Conservation (phyloP, 2,888 invertebrate genomes). For the Zeuzera pyrina region DNA sequence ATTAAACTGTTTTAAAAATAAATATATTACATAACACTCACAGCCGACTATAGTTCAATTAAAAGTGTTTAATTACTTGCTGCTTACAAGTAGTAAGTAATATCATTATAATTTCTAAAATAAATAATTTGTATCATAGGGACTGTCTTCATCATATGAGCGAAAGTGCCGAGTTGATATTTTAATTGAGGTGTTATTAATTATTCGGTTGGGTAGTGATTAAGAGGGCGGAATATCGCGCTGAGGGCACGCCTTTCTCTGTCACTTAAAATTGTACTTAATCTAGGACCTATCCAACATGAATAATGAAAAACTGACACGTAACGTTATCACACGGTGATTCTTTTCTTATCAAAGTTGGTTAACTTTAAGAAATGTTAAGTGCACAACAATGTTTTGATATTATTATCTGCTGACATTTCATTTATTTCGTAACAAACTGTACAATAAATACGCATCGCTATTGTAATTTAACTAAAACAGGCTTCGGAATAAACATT, state of each 20-base stretch:
- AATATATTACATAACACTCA: too few relatives aligned
- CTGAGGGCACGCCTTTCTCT: conserved; percentile 45
- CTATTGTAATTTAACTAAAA: too few relatives aligned
- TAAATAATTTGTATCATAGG: too few relatives aligned
- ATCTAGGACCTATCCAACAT: conserved; percentile 20
- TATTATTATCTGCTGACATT: too few relatives aligned
- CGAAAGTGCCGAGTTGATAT: conserved; percentile 56
- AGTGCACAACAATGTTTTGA: conserved; percentile 8
- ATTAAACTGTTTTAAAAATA: too few relatives aligned
- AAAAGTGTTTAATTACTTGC: too few relatives aligned
- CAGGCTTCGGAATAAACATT: too few relatives aligned
- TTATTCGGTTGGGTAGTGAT: conserved; percentile 56
- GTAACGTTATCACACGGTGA: conserved; percentile 36
- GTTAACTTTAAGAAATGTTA: conserved; percentile 14
- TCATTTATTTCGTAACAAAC: too few relatives aligned
- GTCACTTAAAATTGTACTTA: conserved; percentile 31
- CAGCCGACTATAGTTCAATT: too few relatives aligned
- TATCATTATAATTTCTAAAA: too few relatives aligned
- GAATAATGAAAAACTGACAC: conserved; percentile 18
- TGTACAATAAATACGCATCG: too few relatives aligned
- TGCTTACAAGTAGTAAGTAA: too few relatives aligned
- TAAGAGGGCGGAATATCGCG: conserved; percentile 60
- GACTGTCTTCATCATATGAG: conserved; percentile 41
- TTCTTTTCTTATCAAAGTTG: conserved; percentile 26
- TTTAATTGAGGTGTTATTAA: conserved; percentile 67